Conservation (phyloP, 2,888 invertebrate species). For the Cancer borealis region DNA sequence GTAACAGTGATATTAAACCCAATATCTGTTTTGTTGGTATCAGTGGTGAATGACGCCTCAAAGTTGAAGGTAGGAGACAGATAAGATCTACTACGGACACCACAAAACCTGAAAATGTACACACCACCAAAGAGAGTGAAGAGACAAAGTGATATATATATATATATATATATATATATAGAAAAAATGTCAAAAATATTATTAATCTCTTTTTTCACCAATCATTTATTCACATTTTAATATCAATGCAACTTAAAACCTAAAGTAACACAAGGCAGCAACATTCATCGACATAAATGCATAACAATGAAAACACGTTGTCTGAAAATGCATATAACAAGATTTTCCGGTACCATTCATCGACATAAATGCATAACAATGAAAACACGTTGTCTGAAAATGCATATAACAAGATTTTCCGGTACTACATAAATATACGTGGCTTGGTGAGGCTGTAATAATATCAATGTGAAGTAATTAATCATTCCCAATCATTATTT, state of each 20-base stretch:
- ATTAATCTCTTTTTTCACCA: not conserved
- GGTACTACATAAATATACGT: no score
- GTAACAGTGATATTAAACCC: conserved; percentile 58
- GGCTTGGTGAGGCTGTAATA: not conserved
- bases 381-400: no score
- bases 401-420: no score
- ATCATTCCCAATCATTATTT: not conserved
- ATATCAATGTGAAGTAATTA: not conserved
- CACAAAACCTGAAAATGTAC: conserved; percentile 41
- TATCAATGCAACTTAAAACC: no score
- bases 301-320: no score
- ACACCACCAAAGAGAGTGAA: not conserved
- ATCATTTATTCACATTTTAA: no score
- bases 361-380: no score
- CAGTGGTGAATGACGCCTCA: conserved; percentile 15
- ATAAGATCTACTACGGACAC: not conserved
- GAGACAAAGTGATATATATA: not conserved
- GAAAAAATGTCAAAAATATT: not conserved
- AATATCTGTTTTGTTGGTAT: not conserved
- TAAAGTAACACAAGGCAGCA: no score
- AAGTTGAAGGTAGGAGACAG: conserved; percentile 53
- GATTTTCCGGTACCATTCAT: no score
- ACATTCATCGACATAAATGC: no score
- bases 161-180: not conserved
- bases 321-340: no score